Conservation (phyloP, 1,140 invertebrate genomes). For the Euborellia annulipes region DNA sequence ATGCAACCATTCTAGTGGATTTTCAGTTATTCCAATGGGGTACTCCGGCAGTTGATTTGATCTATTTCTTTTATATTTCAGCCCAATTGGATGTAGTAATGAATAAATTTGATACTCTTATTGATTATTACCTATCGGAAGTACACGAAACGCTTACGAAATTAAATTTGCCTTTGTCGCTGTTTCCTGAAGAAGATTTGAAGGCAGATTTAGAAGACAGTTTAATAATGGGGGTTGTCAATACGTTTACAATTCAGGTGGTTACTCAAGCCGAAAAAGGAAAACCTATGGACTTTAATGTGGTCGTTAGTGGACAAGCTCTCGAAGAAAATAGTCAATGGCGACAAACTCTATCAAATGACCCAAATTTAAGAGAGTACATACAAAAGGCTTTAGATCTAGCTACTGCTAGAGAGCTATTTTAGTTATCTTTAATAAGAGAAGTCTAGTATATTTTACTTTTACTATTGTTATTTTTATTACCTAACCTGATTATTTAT, state of each 20-base stretch:
- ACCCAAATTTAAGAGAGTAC: too few species aligned
- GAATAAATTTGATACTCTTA: constrained; percentile 21
- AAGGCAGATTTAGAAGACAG: constrained; percentile 21
- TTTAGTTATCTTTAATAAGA: too few species aligned
- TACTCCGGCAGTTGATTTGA: constrained; percentile 35
- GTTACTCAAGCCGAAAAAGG: constrained; percentile 19
- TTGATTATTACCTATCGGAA: constrained; percentile 26
- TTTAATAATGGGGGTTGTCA: constrained; percentile 20
- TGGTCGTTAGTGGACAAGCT: too few species aligned
- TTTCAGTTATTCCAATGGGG: constrained; percentile 19
- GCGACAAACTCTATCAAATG: too few species aligned
- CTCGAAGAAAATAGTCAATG: too few species aligned
- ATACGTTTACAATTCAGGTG: constrained; percentile 18
- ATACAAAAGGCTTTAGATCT: too few species aligned
- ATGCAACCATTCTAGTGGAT: not conserved
- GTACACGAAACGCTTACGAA: constrained; percentile 24
- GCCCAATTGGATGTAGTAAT: constrained; percentile 23
- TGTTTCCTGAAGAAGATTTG: constrained; percentile 27
- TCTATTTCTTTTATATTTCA: constrained; percentile 40
- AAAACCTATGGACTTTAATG: constrained; percentile 14
- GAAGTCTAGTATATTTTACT: too few species aligned
- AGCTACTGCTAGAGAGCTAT: too few species aligned
- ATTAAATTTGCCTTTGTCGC: constrained; percentile 22
- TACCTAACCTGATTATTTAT: too few species aligned
- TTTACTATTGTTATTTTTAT: too few species aligned